Evolutionary conservation across 2,113 vertebrate species (phyloP).

Genomic region (Poicephalus gulielmi): DNA sequence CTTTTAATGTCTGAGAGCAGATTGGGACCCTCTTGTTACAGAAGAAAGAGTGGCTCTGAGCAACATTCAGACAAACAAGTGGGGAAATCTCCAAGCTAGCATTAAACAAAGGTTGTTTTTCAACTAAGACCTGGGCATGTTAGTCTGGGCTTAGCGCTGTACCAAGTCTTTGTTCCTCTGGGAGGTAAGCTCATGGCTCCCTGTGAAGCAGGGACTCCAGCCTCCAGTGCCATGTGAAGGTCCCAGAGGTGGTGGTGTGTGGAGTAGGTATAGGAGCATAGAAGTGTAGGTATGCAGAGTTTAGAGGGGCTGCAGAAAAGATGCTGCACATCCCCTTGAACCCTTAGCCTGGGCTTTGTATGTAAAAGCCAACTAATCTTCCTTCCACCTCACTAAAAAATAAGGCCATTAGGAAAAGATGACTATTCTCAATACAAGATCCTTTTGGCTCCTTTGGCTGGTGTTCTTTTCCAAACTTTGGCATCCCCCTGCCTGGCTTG

Average conservation of each 20-base stretch:
- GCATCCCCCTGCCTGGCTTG: not conserved
- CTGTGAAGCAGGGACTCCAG: not conserved
- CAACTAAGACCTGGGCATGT: not conserved
- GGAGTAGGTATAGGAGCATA: not conserved
- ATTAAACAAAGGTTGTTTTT: not conserved
- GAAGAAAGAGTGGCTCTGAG: not conserved
- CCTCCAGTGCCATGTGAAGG: not conserved
- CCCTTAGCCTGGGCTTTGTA: not conserved
- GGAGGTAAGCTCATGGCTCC: not conserved
- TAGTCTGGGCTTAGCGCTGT: not conserved
- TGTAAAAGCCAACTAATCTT: not conserved
- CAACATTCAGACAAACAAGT: not conserved
- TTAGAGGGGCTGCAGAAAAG: not conserved
- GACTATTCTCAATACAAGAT: not conserved
- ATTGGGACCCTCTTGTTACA: not conserved
- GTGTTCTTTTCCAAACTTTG: slow-evolving; percentile 10
- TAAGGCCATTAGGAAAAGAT: not conserved
- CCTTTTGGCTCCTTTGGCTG: not conserved
- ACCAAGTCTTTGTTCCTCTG: not conserved
- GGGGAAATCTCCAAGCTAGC: not conserved
- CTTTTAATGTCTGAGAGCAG: not conserved
- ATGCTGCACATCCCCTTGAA: not conserved
- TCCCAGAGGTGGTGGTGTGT: not conserved
- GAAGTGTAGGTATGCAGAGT: not conserved
- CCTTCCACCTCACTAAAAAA: not conserved